Percentiles rank a stretch among this genome's conserved stretches.
Evolutionary conservation across 2,888 invertebrate species (phyloP).

Genomic region (Petrolisthes cinctipes): DNA sequence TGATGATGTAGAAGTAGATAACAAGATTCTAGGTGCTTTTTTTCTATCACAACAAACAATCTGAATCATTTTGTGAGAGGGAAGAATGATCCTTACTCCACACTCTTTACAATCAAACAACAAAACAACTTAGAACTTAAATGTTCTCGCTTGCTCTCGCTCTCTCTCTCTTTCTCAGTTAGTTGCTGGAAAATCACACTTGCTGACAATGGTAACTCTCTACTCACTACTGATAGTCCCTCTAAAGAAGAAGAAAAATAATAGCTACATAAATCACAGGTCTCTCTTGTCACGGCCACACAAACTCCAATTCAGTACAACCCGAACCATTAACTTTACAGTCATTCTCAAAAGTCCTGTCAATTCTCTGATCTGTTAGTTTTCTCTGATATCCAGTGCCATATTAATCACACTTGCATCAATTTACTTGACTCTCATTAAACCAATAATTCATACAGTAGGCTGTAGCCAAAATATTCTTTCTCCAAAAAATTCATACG

Average conservation of each 20-base stretch:
- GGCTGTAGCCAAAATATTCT: too few relatives aligned
- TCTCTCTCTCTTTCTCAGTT: background rate
- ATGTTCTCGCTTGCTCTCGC: slow-evolving; percentile 20
- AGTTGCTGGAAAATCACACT: slow-evolving; percentile 31
- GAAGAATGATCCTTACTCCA: background rate
- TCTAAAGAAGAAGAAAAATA: slow-evolving; percentile 35
- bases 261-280: slow-evolving; percentile 59
- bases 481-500: too few relatives aligned
- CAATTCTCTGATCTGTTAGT: too few relatives aligned
- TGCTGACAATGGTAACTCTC: slow-evolving; percentile 42
- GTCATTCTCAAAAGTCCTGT: too few relatives aligned
- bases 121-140: slow-evolving; percentile 35
- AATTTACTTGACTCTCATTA: too few relatives aligned
- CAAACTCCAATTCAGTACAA: slow-evolving; percentile 12
- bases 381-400: too few relatives aligned
- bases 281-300: slow-evolving; percentile 35
- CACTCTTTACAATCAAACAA: slow-evolving; percentile 19
- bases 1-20: slow-evolving; percentile 48
- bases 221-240: slow-evolving; percentile 34
- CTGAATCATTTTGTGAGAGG: slow-evolving; percentile 23
- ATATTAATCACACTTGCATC: too few relatives aligned
- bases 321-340: background rate
- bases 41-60: slow-evolving; percentile 15
- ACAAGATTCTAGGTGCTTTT: slow-evolving; percentile 32
- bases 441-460: too few relatives aligned